A percentile compares a stretch with the other conserved stretches of the same genome.
Conservation (phyloP, 2,797 vertebrate genomes). For the Typhlichthys eigenmanni region DNA sequence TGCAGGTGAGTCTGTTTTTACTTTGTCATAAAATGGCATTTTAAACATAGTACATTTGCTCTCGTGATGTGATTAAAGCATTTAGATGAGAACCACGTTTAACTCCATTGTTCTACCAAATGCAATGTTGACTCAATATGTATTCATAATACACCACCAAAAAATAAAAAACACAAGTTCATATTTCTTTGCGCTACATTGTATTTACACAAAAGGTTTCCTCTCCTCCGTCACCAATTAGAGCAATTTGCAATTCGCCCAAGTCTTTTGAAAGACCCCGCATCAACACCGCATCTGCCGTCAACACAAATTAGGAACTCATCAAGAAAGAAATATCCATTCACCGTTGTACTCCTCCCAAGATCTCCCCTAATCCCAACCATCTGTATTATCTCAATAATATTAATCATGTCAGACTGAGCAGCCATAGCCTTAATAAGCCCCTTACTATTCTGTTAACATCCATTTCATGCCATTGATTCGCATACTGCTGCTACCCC, state of each 20-base stretch:
- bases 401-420: constrained; percentile 67
- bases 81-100: no score
- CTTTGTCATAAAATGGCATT: constrained; percentile 7
- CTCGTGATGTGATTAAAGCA: neutral
- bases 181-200: constrained; percentile 23
- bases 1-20: constrained; percentile 44
- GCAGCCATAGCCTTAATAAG: constrained; percentile 48
- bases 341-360: constrained; percentile 60
- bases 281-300: constrained; percentile 51
- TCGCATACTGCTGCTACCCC: constrained; percentile 29
- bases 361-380: constrained; percentile 53
- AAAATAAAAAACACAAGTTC: constrained; percentile 15
- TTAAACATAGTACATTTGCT: neutral
- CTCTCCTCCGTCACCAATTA: constrained; percentile 59
- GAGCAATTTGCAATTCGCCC: constrained; percentile 31
- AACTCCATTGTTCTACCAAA: neutral
- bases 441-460: constrained; percentile 24
- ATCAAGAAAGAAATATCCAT: constrained; percentile 67
- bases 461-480: no score
- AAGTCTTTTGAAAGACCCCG: constrained; percentile 48
- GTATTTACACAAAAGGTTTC: constrained; percentile 51
- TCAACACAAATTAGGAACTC: constrained; percentile 74
- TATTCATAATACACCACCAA: constrained; percentile 43
- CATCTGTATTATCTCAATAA: constrained; percentile 71
- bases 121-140: constrained; percentile 3